Percentiles rank a stretch among this genome's conserved stretches.
phyloP scores from a whole-genome alignment of 2,113 vertebrate species.

The Chaenogobius annularis region DNA sequence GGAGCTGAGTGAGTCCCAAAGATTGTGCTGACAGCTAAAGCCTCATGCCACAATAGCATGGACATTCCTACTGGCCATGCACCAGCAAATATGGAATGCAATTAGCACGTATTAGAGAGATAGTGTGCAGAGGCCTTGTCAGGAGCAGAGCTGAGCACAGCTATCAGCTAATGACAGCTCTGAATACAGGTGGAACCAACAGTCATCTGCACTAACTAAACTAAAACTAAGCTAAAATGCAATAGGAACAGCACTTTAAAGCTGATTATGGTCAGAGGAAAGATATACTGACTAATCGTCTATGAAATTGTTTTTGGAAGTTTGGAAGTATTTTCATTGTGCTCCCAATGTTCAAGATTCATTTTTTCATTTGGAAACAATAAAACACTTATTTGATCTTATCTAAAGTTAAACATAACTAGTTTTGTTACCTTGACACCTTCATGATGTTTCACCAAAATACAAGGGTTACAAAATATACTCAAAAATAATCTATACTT shows the following conservation, averaged over 20 bases:
- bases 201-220: slow-evolving; percentile 15
- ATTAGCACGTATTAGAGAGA: slow-evolving; percentile 82
- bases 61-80: slow-evolving; percentile 79
- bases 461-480: too few species aligned
- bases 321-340: too few species aligned
- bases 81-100: slow-evolving; percentile 81
- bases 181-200: slow-evolving; percentile 49
- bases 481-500: background rate
- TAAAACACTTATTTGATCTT: too few species aligned
- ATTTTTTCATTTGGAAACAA: too few species aligned
- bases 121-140: slow-evolving; percentile 72
- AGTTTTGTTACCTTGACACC: background rate
- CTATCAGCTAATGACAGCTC: slow-evolving; percentile 24
- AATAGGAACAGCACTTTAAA: too few species aligned
- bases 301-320: too few species aligned
- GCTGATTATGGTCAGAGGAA: too few species aligned
- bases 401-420: too few species aligned
- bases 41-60: slow-evolving; percentile 76
- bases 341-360: too few species aligned
- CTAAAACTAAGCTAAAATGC: background rate
- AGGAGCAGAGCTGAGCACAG: slow-evolving; percentile 36
- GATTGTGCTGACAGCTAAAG: slow-evolving; percentile 78
- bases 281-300: too few species aligned
- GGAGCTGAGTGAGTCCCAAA: slow-evolving; percentile 53
- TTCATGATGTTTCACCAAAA: background rate